Percentiles rank a stretch among this genome's conserved stretches.
These are phyloP conservation scores for Hylaeus volcanicus DNA, from an alignment of 1,140 invertebrate species.

Conservation along the genomic window DNA sequence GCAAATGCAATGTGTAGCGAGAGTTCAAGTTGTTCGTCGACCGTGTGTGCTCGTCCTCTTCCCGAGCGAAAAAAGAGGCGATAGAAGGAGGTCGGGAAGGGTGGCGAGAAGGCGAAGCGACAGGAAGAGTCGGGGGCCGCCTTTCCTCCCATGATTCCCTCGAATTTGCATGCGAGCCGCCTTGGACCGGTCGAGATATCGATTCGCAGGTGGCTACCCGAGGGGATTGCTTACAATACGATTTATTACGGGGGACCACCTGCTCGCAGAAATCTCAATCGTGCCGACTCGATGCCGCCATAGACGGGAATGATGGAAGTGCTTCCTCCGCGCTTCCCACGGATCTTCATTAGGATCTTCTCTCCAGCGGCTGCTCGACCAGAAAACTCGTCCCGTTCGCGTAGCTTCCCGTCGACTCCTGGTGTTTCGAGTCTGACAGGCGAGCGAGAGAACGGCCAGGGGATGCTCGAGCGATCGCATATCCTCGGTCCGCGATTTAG, in stretches of 20 bases:
- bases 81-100: conserved; percentile 7
- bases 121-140: conserved; percentile 45
- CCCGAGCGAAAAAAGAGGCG: background rate
- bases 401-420: background rate
- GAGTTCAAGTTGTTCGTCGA: too few species aligned
- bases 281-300: conserved; percentile 63
- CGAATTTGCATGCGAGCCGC: conserved; percentile 73
- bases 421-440: background rate
- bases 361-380: conserved; percentile 6
- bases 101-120: conserved; percentile 26
- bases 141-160: conserved; percentile 55
- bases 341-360: conserved; percentile 58
- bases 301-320: conserved; percentile 59
- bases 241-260: conserved; percentile 78
- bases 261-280: conserved; percentile 77
- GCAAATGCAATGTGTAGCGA: too few species aligned
- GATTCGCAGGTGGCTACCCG: conserved; percentile 78
- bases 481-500: too few species aligned
- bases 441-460: too few species aligned
- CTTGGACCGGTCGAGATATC: conserved; percentile 73
- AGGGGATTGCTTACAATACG: conserved; percentile 78
- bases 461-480: background rate
- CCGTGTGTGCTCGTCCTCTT: too few species aligned
- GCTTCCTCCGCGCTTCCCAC: conserved; percentile 49
- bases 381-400: background rate